Conservation (phyloP, 1,140 invertebrate species). For the Uloborus diversus region DNA sequence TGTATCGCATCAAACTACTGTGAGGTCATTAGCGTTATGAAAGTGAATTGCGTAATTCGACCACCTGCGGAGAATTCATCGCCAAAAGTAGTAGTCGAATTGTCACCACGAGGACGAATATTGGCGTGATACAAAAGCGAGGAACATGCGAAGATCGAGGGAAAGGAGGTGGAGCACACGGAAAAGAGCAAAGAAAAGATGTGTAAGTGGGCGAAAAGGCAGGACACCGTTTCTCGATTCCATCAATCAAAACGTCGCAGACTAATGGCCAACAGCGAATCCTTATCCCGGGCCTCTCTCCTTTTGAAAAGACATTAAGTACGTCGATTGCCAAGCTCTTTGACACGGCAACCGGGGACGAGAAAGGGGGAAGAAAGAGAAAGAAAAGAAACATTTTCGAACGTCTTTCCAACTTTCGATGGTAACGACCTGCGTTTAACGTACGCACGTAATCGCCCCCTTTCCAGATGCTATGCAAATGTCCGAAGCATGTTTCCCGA, state of each 20-base stretch:
- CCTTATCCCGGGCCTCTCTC: background rate
- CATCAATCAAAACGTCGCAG: constrained; percentile 31
- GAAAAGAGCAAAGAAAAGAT: constrained; percentile 29
- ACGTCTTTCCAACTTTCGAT: background rate
- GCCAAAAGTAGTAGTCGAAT: background rate
- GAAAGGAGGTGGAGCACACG: background rate
- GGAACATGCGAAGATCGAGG: constrained; percentile 1
- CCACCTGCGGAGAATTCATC: background rate
- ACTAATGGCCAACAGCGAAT: constrained; percentile 43
- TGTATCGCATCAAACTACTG: too few species aligned
- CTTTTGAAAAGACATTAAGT: constrained; percentile 49
- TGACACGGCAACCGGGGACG: constrained; percentile 7
- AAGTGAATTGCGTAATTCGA: too few species aligned
- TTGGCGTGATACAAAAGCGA: constrained; percentile 1
- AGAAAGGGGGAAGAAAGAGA: too few species aligned
- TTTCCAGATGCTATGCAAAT: constrained; percentile 21
- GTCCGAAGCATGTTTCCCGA: background rate
- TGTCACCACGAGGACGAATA: background rate
- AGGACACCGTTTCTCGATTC: constrained; percentile 37
- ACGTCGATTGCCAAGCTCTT: constrained; percentile 26
- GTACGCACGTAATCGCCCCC: background rate
- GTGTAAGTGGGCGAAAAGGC: constrained; percentile 42
- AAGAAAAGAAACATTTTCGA: background rate
- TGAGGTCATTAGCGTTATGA: too few species aligned
- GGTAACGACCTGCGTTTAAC: background rate